Conservation (phyloP, 2,888 invertebrate genomes). For the Mongoloraphidia duomilia region DNA sequence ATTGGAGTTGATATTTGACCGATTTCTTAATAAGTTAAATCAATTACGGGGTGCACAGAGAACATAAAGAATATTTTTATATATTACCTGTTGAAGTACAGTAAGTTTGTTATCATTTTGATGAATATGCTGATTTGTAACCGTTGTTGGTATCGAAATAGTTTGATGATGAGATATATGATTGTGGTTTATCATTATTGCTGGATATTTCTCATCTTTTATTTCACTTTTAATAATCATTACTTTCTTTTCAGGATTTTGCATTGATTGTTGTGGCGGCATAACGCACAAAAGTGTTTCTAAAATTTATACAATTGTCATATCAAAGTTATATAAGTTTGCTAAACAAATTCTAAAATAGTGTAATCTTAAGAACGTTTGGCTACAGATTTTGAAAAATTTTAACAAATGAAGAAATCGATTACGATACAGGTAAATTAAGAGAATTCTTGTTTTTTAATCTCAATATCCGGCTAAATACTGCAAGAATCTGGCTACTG, state of each 20-base stretch:
- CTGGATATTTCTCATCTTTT: slow-evolving; percentile 27
- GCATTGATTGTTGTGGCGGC: slow-evolving; percentile 21
- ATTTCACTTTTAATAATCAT: slow-evolving; percentile 47
- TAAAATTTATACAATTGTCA: slow-evolving; percentile 2
- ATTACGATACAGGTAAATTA: too few relatives aligned
- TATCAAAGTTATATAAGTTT: not conserved
- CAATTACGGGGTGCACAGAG: too few relatives aligned
- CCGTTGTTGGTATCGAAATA: not conserved
- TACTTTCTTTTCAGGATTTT: slow-evolving; percentile 43
- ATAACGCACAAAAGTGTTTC: slow-evolving; percentile 10
- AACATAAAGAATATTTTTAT: too few relatives aligned
- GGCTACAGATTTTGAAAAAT: too few relatives aligned
- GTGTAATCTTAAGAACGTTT: too few relatives aligned
- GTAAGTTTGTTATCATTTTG: slow-evolving; percentile 19
- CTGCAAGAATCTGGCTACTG: too few relatives aligned
- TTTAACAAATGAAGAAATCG: too few relatives aligned
- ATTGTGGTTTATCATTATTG: slow-evolving; percentile 14
- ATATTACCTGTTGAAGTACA: not conserved
- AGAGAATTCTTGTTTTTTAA: too few relatives aligned
- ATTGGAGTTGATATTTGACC: too few relatives aligned
- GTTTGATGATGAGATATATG: not conserved
- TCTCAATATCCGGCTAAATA: too few relatives aligned
- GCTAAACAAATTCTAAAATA: too few relatives aligned
- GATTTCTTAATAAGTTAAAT: too few relatives aligned
- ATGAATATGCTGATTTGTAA: slow-evolving; percentile 22